Percentiles rank a stretch among this genome's conserved stretches.
Evolutionary conservation across 2,113 vertebrate species (phyloP).

Genomic region (Ceyx melanurus): DNA sequence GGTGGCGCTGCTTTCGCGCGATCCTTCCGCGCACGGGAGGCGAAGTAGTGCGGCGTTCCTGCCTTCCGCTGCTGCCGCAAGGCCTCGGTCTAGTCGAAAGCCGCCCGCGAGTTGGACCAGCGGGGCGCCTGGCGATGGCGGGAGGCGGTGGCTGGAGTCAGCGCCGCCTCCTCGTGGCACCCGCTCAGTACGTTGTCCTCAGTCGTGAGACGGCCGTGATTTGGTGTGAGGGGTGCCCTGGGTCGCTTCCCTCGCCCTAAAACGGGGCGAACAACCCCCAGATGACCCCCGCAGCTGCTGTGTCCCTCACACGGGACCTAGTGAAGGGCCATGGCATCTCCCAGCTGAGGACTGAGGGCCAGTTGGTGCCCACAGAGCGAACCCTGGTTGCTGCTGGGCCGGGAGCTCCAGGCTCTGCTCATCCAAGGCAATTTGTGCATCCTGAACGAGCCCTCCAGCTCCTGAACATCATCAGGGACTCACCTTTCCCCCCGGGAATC

Average conservation of each 20-base stretch:
- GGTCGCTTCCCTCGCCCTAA: not conserved
- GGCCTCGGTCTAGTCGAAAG: fast-evolving
- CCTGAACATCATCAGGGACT: not conserved
- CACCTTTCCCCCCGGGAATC: not conserved
- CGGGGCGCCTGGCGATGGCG: not conserved
- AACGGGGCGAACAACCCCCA: fast-evolving
- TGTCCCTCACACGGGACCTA: not conserved
- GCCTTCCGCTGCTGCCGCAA: fast-evolving
- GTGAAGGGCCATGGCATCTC: not conserved
- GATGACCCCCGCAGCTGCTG: fast-evolving
- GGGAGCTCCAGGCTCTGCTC: fast-evolving
- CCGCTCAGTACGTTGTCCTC: fast-evolving
- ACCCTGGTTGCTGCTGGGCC: too few species aligned
- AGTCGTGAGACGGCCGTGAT: fast-evolving
- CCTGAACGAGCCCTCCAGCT: not conserved
- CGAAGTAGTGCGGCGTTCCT: not conserved
- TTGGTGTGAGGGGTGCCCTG: fast-evolving
- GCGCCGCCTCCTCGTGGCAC: not conserved
- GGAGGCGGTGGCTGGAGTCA: not conserved
- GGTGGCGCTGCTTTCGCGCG: fast-evolving
- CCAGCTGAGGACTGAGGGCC: fast-evolving
- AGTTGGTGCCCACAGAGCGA: fast-evolving
- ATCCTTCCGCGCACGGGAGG: conserved; percentile 65
- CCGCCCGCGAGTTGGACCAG: fast-evolving
- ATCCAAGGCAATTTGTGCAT: fast-evolving